These are phyloP conservation scores for Eupithecia subfuscata DNA, from an alignment of 2,888 invertebrate genomes.

Conservation along the genomic window DNA sequence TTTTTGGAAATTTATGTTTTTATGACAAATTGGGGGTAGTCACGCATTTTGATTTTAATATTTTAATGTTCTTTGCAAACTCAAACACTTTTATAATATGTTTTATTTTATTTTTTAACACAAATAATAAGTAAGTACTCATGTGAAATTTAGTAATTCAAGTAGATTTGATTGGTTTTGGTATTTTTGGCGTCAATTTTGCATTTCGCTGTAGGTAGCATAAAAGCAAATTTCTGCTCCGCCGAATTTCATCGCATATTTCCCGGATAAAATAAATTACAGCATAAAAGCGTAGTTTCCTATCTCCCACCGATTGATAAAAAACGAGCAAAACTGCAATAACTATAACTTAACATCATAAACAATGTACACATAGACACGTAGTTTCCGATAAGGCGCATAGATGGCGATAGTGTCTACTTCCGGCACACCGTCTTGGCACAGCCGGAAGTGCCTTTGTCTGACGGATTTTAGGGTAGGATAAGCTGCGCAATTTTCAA, in stretches of 20 bases:
- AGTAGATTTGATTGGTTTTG: too few species aligned
- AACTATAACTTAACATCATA: conserved; percentile 37
- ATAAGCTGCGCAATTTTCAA: conserved; percentile 37
- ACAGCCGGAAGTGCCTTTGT: conserved; percentile 68
- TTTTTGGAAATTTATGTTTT: conserved; percentile 23
- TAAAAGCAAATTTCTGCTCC: not conserved
- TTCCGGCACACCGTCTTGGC: conserved; percentile 60
- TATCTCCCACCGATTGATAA: conserved; percentile 2
- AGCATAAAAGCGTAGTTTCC: not conserved
- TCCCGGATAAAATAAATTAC: not conserved
- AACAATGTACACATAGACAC: conserved; percentile 40
- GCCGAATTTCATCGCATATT: not conserved
- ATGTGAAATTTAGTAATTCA: too few species aligned
- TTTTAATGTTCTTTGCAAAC: not conserved
- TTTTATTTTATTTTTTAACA: not conserved
- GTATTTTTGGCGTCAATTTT: not conserved
- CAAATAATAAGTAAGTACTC: not conserved
- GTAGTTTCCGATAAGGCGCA: conserved; percentile 47
- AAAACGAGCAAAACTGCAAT: conserved; percentile 25
- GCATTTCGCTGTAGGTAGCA: not conserved
- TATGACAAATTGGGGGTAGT: conserved; percentile 15
- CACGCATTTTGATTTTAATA: conserved; percentile 16
- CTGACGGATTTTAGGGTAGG: conserved; percentile 51
- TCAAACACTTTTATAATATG: not conserved
- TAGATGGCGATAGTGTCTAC: conserved; percentile 60